Evolutionary conservation across 2,113 vertebrate species (phyloP), one percentile per base, ranked within the genome.

Genomic region (Pachycephala philippinensis): DNA sequence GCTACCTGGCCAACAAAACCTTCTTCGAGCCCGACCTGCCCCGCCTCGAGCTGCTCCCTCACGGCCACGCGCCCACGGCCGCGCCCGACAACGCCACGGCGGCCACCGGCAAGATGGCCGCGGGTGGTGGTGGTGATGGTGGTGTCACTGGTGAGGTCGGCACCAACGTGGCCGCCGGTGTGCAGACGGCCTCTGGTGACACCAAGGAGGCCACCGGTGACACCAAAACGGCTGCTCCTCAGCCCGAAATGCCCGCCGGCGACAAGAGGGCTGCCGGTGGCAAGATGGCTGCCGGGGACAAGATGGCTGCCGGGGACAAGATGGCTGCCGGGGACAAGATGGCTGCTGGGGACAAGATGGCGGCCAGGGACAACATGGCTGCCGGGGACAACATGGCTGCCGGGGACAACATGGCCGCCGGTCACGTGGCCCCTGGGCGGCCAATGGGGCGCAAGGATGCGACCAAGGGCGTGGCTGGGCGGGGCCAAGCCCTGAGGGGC

Each of bases 321-420:
- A 60, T 16, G n/a, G 56, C 22, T 0, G 15, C 52, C 4, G 53
- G 53, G 6, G 17, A 31, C 30, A 54, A 54, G 19, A 33, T 33
- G 53, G 53, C 18, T 2, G 10, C 17, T 11, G 30, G 30, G 10
- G 22, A 11, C n/a, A 59, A 59, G 14, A 59, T 59, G 57, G 57
- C 10, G 0, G 15, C 7, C 10, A 15, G 15, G 6, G n/a, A 8
- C n/a, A 59, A 35, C 3, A 35, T 59, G 56, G 56, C 8, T 3
- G 7, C 30, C 6, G 18, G 53, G 6, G 53, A 31, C 17, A 54
- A 31, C 1, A 54, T 54, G 53, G 53, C 7, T 1, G 53, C 18
- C 11, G 30, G 11, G 18, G 19, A 33, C 53, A 56, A 56, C 19
- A 56, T 56, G 54, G 54, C 31, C 13, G 20, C 54, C 19, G 54